Percentiles rank a stretch among this genome's conserved stretches.
Evolutionary conservation across 2,113 vertebrate genomes (phyloP).

Genomic region (Ochotona princeps): DNA sequence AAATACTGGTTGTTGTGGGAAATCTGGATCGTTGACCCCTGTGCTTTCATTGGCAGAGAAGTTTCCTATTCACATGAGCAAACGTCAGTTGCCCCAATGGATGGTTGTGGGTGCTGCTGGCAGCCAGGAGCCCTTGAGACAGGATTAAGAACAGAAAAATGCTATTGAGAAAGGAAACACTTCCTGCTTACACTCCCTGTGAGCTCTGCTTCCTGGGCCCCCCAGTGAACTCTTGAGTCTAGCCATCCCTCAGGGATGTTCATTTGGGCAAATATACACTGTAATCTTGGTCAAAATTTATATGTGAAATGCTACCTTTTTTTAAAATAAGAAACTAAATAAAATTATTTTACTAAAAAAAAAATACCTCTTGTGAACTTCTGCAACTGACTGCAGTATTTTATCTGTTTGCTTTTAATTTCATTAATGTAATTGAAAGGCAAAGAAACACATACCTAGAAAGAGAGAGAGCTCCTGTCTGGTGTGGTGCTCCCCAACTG

Average conservation of each 20-base stretch:
- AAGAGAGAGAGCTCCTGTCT: too few relatives aligned
- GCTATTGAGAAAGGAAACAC: conserved; percentile 23
- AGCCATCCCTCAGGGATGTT: background rate
- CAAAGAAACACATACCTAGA: too few relatives aligned
- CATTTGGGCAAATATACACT: conserved; percentile 71
- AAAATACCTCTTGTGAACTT: too few relatives aligned
- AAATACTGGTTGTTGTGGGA: conserved; percentile 69
- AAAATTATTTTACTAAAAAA: conserved; percentile 90
- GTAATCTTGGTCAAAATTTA: conserved; percentile 83
- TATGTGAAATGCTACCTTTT: conserved; percentile 84
- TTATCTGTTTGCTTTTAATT: too few relatives aligned
- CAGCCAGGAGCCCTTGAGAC: conserved; percentile 28
- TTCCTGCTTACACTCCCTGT: background rate
- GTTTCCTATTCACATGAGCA: conserved; percentile 49
- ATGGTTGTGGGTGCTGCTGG: conserved; percentile 45
- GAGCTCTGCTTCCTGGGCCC: conserved; percentile 60
- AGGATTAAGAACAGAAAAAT: conserved; percentile 48
- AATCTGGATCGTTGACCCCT: conserved; percentile 66
- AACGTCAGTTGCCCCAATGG: conserved; percentile 50
- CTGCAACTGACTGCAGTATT: too few relatives aligned
- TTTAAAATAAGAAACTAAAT: conserved; percentile 84
- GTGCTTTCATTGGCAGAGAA: conserved; percentile 66
- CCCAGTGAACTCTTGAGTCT: conserved; percentile 27
- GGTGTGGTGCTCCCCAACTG: too few relatives aligned
- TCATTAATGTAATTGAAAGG: too few relatives aligned